A percentile compares a stretch with the other conserved stretches of the same genome.
These are phyloP conservation scores for Conus betulinus DNA, from an alignment of 1,140 invertebrate genomes.

Conservation along the genomic window DNA sequence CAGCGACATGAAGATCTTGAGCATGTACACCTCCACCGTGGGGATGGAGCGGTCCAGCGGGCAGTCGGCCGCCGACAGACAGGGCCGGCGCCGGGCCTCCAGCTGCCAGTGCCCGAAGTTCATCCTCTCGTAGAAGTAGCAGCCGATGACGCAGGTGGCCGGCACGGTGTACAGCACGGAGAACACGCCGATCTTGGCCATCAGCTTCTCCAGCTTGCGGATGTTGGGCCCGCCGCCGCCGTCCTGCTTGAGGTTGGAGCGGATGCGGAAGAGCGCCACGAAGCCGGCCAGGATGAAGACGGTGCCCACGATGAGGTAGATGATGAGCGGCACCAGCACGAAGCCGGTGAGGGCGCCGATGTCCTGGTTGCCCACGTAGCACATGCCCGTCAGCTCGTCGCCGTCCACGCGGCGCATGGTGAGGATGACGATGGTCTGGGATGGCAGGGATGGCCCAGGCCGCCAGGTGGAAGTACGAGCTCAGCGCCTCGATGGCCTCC, in stretches of 20 bases:
- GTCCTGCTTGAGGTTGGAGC: conserved; percentile 90
- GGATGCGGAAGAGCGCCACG: conserved; percentile 94
- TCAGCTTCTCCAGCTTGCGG: conserved; percentile 72
- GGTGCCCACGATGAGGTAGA: conserved; percentile 95
- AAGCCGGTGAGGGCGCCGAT: conserved; percentile 90
- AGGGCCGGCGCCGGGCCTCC: conserved; percentile 52
- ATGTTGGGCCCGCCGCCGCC: conserved; percentile 63
- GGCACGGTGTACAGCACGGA: conserved; percentile 96
- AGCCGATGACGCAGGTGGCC: conserved; percentile 92
- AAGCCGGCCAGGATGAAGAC: conserved; percentile 96
- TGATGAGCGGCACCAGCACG: conserved; percentile 90
- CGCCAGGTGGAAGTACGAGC: conserved; percentile 97
- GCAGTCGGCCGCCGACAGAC: conserved; percentile 58
- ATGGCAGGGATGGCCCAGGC: conserved; percentile 97
- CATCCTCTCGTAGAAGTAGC: conserved; percentile 91
- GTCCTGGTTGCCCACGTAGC: conserved; percentile 96
- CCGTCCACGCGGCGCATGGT: conserved; percentile 97
- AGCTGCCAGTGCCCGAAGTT: conserved; percentile 67
- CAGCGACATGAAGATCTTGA: conserved; percentile 81
- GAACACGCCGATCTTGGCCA: conserved; percentile 96
- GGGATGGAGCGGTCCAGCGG: conserved; percentile 73
- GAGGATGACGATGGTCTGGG: conserved; percentile 91
- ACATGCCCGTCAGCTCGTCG: conserved; percentile 96
- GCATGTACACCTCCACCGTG: conserved; percentile 77
- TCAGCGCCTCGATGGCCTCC: conserved; percentile 98